A percentile compares a stretch with the other conserved stretches of the same genome.
Evolutionary conservation across 2,113 vertebrate species (phyloP).

Genomic region (Anolis sagrei): DNA sequence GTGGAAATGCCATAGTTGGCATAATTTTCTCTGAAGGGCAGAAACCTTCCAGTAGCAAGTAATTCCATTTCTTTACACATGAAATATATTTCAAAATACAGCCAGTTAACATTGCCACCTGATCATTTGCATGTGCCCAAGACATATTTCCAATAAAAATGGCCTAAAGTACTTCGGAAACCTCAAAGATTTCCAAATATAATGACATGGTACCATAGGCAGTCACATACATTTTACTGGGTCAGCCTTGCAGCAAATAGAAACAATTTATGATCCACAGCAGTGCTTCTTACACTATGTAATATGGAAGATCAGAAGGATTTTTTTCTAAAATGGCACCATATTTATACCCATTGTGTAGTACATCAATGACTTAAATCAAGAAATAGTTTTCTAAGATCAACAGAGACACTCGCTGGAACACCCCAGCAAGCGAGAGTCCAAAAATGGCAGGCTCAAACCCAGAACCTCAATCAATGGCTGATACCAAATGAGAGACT

Average conservation of each 20-base stretch:
- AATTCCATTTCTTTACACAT: neutral
- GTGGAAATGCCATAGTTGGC: neutral
- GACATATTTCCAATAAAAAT: too few relatives aligned
- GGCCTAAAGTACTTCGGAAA: neutral
- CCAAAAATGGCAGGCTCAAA: too few relatives aligned
- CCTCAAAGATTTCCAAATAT: neutral
- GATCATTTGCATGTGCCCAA: neutral
- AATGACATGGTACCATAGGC: neutral
- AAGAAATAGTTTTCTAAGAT: too few relatives aligned
- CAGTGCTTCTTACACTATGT: neutral
- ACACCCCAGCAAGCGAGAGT: too few relatives aligned
- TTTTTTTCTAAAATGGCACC: too few relatives aligned
- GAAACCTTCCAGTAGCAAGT: rapidly evolving
- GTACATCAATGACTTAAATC: too few relatives aligned
- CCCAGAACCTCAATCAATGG: too few relatives aligned
- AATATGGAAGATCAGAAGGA: too few relatives aligned
- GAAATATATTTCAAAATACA: neutral
- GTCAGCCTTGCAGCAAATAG: neutral
- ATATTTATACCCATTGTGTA: too few relatives aligned
- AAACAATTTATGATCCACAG: neutral
- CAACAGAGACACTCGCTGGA: too few relatives aligned
- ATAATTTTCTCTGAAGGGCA: neutral
- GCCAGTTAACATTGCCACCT: neutral
- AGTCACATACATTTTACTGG: neutral
- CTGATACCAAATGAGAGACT: too few relatives aligned